phyloP scores from a whole-genome alignment of 2,797 vertebrate species.

The Gymnodraco acuticeps region DNA sequence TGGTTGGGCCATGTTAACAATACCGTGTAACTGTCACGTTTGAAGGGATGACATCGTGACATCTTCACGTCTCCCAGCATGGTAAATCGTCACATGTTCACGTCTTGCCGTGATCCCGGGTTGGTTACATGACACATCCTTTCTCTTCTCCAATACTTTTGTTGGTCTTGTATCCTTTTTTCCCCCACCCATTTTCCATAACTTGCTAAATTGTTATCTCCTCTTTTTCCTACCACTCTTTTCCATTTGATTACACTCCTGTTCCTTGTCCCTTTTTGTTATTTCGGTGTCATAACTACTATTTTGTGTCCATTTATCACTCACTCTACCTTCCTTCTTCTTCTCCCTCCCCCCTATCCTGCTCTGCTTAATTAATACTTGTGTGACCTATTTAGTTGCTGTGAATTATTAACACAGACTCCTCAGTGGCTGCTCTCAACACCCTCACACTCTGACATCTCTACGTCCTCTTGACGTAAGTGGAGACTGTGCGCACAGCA shows the following conservation, averaged over 20 bases:
- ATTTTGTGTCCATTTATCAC: slow-evolving; percentile 31
- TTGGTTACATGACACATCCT: neutral
- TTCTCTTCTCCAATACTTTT: neutral
- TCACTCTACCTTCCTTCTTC: slow-evolving; percentile 10
- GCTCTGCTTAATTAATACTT: slow-evolving; percentile 72
- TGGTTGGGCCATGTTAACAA: too few relatives aligned
- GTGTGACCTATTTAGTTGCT: slow-evolving; percentile 75
- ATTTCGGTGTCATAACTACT: slow-evolving; percentile 12
- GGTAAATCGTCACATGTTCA: too few relatives aligned
- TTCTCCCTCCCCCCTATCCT: slow-evolving; percentile 19
- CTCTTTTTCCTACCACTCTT: neutral
- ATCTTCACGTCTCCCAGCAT: too few relatives aligned
- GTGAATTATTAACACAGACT: slow-evolving; percentile 66
- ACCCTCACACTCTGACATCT: slow-evolving; percentile 35
- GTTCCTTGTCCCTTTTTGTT: neutral
- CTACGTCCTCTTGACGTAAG: slow-evolving; percentile 20
- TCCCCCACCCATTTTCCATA: neutral
- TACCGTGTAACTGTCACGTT: too few relatives aligned
- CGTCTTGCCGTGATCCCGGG: too few relatives aligned
- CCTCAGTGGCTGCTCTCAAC: slow-evolving; percentile 38
- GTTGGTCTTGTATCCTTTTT: neutral
- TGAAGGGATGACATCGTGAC: too few relatives aligned
- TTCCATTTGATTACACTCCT: slow-evolving; percentile 23
- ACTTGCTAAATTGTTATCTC: slow-evolving; percentile 22
- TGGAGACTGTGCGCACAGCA: neutral